Conservation (phyloP, 1,140 invertebrate genomes). For the Aporrectodea caliginosa region DNA sequence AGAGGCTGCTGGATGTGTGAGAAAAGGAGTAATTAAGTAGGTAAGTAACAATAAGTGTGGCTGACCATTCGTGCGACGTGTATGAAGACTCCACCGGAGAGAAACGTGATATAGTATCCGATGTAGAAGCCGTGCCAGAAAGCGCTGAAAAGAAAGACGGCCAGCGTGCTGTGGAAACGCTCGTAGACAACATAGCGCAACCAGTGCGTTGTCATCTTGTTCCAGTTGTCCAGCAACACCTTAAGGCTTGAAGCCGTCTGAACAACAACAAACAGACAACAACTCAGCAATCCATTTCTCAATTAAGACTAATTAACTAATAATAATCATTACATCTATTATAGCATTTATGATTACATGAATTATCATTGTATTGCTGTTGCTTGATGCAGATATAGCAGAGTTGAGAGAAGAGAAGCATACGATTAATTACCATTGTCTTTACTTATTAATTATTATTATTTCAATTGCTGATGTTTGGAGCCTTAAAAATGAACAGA, state of each 20-base stretch:
- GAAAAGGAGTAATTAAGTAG: not conserved
- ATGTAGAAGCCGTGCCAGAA: slow-evolving; percentile 96
- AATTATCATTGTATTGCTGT: no score
- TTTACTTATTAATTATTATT: no score
- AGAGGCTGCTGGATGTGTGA: no score
- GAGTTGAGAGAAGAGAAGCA: no score
- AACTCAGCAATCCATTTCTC: no score
- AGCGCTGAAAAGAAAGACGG: slow-evolving; percentile 83
- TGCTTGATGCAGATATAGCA: no score
- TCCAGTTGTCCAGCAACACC: slow-evolving; percentile 81
- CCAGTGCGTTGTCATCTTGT: slow-evolving; percentile 86
- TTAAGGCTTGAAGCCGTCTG: slow-evolving; percentile 74
- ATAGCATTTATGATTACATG: no score
- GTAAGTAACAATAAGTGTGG: not conserved
- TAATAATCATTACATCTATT: not conserved
- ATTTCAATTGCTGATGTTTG: no score
- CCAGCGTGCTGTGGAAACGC: slow-evolving; percentile 61
- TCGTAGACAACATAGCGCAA: slow-evolving; percentile 81
- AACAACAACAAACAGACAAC: no score
- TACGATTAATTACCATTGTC: no score
- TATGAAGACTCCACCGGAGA: slow-evolving; percentile 80
- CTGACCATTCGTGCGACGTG: slow-evolving; percentile 73
- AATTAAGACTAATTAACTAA: no score
- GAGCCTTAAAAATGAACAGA: no score
- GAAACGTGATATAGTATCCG: slow-evolving; percentile 93